A percentile compares a stretch with the other conserved stretches of the same genome.
Conservation (phyloP, 1,140 invertebrate species). For the Latrodectus geometricus region DNA sequence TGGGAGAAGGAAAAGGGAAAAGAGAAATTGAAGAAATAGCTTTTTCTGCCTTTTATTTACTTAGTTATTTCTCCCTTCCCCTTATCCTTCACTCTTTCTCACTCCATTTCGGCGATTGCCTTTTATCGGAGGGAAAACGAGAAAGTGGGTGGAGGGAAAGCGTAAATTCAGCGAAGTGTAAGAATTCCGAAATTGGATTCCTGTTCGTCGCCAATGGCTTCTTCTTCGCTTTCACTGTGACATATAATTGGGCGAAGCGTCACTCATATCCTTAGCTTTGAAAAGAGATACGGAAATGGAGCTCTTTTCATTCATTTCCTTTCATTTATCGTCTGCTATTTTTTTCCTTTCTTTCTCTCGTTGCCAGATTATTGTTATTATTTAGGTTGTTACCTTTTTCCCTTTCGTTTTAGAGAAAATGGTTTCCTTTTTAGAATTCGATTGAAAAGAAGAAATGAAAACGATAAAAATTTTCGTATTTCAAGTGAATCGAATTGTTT, state of each 20-base stretch:
- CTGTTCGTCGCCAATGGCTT: constrained; percentile 53
- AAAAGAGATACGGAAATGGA: constrained; percentile 59
- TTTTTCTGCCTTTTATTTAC: constrained; percentile 49
- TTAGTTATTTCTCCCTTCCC: constrained; percentile 20
- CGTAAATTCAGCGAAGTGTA: constrained; percentile 56
- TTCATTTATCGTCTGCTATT: constrained; percentile 45
- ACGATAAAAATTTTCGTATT: constrained; percentile 1
- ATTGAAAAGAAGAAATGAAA: not conserved
- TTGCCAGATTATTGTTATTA: constrained; percentile 47
- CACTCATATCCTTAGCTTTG: constrained; percentile 47
- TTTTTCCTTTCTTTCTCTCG: not conserved
- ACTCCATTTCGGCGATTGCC: constrained; percentile 45
- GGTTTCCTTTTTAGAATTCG: not conserved
- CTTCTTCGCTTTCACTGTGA: constrained; percentile 57
- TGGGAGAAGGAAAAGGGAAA: not conserved
- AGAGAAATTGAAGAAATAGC: constrained; percentile 55
- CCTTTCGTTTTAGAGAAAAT: constrained; percentile 17
- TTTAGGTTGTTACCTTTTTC: constrained; percentile 47
- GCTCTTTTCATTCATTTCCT: constrained; percentile 55
- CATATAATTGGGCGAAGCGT: constrained; percentile 57
- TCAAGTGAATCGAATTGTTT: constrained; percentile 42
- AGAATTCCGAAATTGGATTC: constrained; percentile 58
- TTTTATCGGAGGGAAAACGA: constrained; percentile 24
- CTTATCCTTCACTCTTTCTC: constrained; percentile 8
- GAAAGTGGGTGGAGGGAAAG: not conserved